These are phyloP conservation scores for Drosophila ercepeae DNA, from an alignment of 1,140 invertebrate species.

Conservation along the genomic window DNA sequence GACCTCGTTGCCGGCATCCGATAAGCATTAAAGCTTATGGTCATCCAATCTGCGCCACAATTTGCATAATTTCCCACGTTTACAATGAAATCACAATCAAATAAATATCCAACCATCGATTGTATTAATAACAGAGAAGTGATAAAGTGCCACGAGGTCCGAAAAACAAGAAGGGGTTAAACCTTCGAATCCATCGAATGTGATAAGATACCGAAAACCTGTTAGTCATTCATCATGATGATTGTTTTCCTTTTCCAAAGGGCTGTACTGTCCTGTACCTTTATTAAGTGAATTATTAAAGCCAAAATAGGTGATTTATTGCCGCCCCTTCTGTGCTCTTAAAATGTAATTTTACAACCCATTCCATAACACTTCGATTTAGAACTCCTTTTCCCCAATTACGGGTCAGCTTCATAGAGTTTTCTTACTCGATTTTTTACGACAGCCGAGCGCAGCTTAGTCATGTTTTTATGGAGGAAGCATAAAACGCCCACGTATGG, in stretches of 20 bases:
- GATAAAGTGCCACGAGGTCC: constrained; percentile 39
- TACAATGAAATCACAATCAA: constrained; percentile 39
- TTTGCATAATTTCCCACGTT: constrained; percentile 79
- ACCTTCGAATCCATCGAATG: background rate
- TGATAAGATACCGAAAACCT: constrained; percentile 40
- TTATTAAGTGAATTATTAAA: constrained; percentile 1
- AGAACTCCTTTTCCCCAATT: constrained; percentile 18
- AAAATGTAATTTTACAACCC: background rate
- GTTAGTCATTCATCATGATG: background rate
- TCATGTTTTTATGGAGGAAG: constrained; percentile 33
- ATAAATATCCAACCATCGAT: constrained; percentile 46
- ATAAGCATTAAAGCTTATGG: constrained; percentile 62
- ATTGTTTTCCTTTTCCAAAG: too few relatives aligned
- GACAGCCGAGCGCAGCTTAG: constrained; percentile 1
- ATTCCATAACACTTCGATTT: background rate
- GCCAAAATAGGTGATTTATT: background rate
- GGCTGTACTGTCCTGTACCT: background rate
- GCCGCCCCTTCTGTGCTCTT: background rate
- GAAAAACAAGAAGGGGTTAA: constrained; percentile 19
- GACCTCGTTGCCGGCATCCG: constrained; percentile 24
- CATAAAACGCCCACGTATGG: constrained; percentile 58
- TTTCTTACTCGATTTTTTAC: constrained; percentile 36
- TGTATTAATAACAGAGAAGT: constrained; percentile 54
- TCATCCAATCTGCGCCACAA: constrained; percentile 71
- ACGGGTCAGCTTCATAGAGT: constrained; percentile 15